Base-by-base conservation (phyloP, 2,113 vertebrate genomes). In the Rallus limicola region DNA sequence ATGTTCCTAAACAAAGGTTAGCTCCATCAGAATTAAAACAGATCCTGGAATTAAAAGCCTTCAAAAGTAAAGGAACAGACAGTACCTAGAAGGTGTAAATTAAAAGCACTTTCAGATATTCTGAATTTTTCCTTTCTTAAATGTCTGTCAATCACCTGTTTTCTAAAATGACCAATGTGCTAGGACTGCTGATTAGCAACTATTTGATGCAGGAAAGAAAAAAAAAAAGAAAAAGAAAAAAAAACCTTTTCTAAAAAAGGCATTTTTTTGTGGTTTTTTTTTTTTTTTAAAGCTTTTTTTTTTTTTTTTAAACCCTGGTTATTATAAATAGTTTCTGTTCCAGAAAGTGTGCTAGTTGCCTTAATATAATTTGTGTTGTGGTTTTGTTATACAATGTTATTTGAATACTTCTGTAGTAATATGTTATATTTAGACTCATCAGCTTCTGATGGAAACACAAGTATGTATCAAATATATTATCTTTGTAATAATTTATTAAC, bases 401-500 rank as follows among this genome's bases (percentile, higher is more conserved):
- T 76, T 86, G 60, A 82, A 68, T 84, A 29, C 56, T 96, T 95
- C 55, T 52, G 5, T 74, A 87, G 65, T 89, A 82, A 59, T 81
- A 24, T 92, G 68, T 94, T 62, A 28, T 86, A 65, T 75, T 93
- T 85, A 96, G 95, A 94, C 48, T 74, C 86, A 63, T 92, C 63
- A 82, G 40, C 65, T 96, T n/a, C 60, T 94, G 69, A 82, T 95
- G 92, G 42, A 94, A 92, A 83, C 20, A 64, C 20, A 59, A 46
- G 28, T 59, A 40, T 91, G 50, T 93, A 87, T 79, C 70, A 78
- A 92, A 92, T 53, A 72, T 71, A 19, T 75, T 93, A 77, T 65
- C 53, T 90, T 84, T 93, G n/a, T 94, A 93, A 86, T 97, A 97
- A 97, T 95, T 97, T 97, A 97, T 97, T 97, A 95, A 97, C 24